Conservation (phyloP, 2,113 vertebrate genomes). For the Protobothrops flavoviridis region DNA sequence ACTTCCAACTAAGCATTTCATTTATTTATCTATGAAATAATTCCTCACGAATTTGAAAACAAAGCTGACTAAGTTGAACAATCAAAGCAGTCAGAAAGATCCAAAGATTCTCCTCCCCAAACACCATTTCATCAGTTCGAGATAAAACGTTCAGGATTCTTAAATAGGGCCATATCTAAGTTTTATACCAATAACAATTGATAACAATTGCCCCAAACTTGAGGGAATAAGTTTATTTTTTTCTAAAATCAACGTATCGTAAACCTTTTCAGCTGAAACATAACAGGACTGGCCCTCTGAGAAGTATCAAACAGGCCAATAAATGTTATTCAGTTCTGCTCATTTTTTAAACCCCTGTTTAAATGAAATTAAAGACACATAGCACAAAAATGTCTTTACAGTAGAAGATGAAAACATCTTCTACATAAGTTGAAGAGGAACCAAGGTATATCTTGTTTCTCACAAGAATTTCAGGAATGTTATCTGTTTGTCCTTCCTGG, state of each 20-base stretch:
- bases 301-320: background rate
- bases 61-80: background rate
- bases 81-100: background rate
- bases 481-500: slow-evolving; percentile 91
- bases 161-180: background rate
- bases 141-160: background rate
- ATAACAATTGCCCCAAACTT: background rate
- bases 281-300: background rate
- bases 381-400: background rate
- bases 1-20: background rate
- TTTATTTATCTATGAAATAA: background rate
- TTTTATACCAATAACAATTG: background rate
- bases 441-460: slow-evolving; percentile 84
- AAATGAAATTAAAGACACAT: background rate
- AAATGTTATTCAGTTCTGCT: background rate
- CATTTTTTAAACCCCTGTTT: background rate
- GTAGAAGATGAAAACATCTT: background rate
- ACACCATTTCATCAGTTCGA: background rate
- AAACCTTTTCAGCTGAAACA: background rate
- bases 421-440: background rate
- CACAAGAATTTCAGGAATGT: slow-evolving; percentile 97
- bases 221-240: background rate
- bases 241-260: background rate
- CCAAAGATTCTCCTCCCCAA: background rate
- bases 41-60: background rate